These are phyloP conservation scores for Chrysolina oricalcia DNA, from an alignment of 2,888 invertebrate species.

Conservation along the genomic window DNA sequence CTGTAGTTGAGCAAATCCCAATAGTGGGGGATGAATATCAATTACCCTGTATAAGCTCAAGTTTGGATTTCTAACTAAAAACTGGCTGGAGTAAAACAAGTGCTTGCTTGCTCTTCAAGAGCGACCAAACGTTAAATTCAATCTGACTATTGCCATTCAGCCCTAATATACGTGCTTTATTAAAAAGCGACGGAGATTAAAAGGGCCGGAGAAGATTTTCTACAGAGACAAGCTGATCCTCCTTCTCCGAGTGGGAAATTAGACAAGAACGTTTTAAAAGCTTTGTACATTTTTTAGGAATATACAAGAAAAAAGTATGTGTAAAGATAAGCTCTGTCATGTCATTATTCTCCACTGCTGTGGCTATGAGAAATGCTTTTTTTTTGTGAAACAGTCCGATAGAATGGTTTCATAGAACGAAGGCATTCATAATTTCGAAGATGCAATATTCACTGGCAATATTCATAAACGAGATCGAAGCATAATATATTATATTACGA, in stretches of 20 bases:
- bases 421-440: no score
- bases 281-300: not conserved
- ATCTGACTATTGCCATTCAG: not conserved
- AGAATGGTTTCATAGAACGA: no score
- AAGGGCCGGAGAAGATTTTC: not conserved
- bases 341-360: not conserved
- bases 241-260: not conserved
- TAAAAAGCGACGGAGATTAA: constrained; percentile 12
- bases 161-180: not conserved
- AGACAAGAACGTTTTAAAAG: not conserved
- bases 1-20: no score
- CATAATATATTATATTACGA: no score
- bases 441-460: no score
- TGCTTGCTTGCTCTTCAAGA: not conserved
- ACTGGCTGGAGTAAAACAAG: not conserved
- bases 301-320: not conserved
- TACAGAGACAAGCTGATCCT: constrained; percentile 4
- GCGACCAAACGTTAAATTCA: not conserved
- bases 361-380: not conserved
- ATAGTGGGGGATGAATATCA: no score
- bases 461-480: no score
- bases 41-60: no score
- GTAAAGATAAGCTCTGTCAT: not conserved
- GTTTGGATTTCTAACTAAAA: not conserved
- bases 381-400: no score